These are phyloP conservation scores for Tapirus indicus DNA, from an alignment of 2,797 vertebrate genomes.

Conservation along the genomic window DNA sequence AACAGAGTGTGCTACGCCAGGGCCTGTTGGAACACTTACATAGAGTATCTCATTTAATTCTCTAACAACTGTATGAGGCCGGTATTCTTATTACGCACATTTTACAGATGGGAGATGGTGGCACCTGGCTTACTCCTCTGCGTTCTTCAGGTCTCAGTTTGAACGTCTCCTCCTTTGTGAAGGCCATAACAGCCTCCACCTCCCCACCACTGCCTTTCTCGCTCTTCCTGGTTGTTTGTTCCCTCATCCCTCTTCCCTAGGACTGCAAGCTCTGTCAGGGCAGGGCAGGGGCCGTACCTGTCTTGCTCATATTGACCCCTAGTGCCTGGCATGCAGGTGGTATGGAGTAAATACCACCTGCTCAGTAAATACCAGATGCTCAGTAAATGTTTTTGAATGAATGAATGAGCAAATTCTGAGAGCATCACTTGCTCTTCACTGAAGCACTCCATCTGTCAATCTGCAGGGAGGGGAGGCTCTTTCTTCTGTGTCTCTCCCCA, in stretches of 20 bases:
- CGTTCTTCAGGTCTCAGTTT: neutral
- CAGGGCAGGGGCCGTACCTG: neutral
- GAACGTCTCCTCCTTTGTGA: neutral
- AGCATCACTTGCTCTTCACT: neutral
- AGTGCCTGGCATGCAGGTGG: neutral
- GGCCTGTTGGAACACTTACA: neutral
- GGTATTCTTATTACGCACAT: neutral
- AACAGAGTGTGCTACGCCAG: fast-evolving
- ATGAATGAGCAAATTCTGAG: neutral
- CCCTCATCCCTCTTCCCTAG: neutral
- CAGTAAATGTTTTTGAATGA: neutral
- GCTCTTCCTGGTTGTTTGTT: neutral
- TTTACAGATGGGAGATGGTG: neutral
- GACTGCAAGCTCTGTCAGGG: neutral
- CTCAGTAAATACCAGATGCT: neutral
- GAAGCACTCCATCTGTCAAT: neutral
- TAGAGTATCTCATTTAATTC: neutral
- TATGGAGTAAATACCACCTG: neutral
- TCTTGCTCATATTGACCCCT: neutral
- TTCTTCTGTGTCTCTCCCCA: neutral
- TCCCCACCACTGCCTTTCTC: neutral
- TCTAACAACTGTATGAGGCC: neutral
- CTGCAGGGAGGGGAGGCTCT: neutral
- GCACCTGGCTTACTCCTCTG: neutral
- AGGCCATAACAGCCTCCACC: neutral